Base-by-base conservation (phyloP, 2,888 invertebrate genomes). In the Lepidonotus clava region DNA sequence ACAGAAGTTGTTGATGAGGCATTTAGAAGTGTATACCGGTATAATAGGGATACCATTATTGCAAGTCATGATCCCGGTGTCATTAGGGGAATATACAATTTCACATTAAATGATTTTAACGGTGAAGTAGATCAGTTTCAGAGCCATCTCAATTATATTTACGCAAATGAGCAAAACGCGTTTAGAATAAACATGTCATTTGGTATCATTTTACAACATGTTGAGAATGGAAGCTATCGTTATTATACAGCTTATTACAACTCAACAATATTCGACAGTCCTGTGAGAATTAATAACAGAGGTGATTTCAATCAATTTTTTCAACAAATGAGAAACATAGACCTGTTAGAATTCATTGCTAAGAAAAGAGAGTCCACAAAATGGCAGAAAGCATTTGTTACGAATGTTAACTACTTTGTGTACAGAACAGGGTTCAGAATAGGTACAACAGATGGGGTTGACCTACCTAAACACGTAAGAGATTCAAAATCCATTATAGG, bases 101-200 rank as follows among this genome's bases (percentile, higher is more conserved):
- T 61, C 14, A 24, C 61, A 11, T 11, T 61, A 28, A 32, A 61
- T 24, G 28, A 61, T 24, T 61, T 61, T 32, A 61, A 61, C 28
- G 61, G 61, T n/a, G 28, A 28, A 1, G 5, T 32, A 18, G 28
- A n/a, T 28, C 1, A n/a, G 28, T 28, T 61, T 24, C 24, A 32
- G 28, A 1, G 11, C 5, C 61, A 61, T 61, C 24, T 61, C 11
- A 32, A 61, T 61, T 32, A 28, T 32, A 61, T 61, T 14, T 61
- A 28, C 11, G 28, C 28, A n/a, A 28, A 5, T 61, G 61, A 76
- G 76, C n/a, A 11, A 2, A 34, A 76, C 21, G 38, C 76, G 8
- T 76, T 76, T 41, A 76, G 36, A 36, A 34, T 76, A 1, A 76
- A 76, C 24, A n/a, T 76, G 11, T 76, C 76, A 14, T 41, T 76